These are phyloP conservation scores for Oreortyx pictus DNA, from an alignment of 2,797 vertebrate genomes.

Conservation along the genomic window DNA sequence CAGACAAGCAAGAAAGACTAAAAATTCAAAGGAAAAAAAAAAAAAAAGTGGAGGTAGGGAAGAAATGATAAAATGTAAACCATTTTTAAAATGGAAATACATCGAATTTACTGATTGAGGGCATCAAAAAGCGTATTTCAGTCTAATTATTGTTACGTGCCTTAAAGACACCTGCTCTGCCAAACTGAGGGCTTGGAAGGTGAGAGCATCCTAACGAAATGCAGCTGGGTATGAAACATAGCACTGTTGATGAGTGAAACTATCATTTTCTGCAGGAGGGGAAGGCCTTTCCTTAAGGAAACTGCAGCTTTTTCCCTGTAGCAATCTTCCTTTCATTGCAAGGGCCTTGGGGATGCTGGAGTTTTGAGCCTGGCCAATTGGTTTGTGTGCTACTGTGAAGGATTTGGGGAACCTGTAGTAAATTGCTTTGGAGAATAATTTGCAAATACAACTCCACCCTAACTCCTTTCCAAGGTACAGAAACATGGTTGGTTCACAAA, in stretches of 20 bases:
- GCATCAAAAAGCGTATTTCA: not conserved
- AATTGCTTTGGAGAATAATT: slow-evolving; percentile 76
- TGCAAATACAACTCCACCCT: slow-evolving; percentile 73
- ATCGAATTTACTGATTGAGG: slow-evolving; percentile 46
- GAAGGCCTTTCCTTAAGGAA: slow-evolving; percentile 75
- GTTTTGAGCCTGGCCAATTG: slow-evolving; percentile 68
- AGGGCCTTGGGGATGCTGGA: slow-evolving; percentile 47
- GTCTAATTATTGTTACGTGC: slow-evolving; percentile 51
- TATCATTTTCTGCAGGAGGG: slow-evolving; percentile 60
- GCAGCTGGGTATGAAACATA: slow-evolving; percentile 49
- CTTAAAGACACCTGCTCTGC: slow-evolving; percentile 70
- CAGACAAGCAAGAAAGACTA: slow-evolving; percentile 58
- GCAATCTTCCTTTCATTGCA: slow-evolving; percentile 59
- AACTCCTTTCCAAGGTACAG: slow-evolving; percentile 80
- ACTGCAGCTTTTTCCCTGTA: slow-evolving; percentile 72
- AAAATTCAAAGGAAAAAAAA: not conserved
- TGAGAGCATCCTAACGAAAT: slow-evolving; percentile 41
- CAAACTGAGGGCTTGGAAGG: slow-evolving; percentile 62
- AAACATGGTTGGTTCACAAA: slow-evolving; percentile 81
- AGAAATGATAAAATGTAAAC: slow-evolving; percentile 59
- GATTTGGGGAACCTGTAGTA: slow-evolving; percentile 72
- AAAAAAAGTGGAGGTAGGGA: slow-evolving; percentile 12
- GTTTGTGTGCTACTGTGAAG: slow-evolving; percentile 68
- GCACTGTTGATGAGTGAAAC: slow-evolving; percentile 62
- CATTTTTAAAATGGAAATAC: slow-evolving; percentile 60